phyloP scores from a whole-genome alignment of 2,113 vertebrate species.

The Trichomycterus rosablanca region DNA sequence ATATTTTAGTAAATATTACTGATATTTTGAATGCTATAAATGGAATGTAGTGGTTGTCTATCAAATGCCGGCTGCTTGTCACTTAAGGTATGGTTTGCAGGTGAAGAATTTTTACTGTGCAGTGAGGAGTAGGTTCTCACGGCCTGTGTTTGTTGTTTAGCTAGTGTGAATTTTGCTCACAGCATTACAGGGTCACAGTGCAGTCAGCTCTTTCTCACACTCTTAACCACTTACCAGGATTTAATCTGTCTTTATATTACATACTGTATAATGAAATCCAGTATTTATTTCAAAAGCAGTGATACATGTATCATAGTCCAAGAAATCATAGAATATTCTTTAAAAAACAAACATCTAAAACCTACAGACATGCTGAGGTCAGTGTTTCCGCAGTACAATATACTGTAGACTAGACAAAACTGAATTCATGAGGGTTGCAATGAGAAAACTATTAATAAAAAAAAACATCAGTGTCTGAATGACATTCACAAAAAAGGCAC shows the following conservation, averaged over 20 bases:
- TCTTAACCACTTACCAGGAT: not conserved
- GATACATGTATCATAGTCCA: constrained; percentile 6
- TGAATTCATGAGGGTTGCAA: no score
- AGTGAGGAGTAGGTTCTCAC: constrained; percentile 46
- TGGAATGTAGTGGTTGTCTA: constrained; percentile 35
- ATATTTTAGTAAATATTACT: not conserved
- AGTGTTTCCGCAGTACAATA: no score
- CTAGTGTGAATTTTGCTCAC: constrained; percentile 48
- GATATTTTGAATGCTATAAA: constrained; percentile 9
- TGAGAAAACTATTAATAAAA: no score
- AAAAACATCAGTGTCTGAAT: no score
- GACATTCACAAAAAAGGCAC: no score
- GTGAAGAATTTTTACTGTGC: constrained; percentile 47
- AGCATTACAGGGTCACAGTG: constrained; percentile 41
- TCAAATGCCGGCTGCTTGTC: constrained; percentile 39
- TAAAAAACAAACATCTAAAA: no score
- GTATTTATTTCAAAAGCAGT: not conserved
- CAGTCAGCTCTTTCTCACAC: constrained; percentile 44
- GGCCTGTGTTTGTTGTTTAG: constrained; percentile 48
- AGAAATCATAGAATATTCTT: no score
- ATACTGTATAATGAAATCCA: constrained; percentile 18
- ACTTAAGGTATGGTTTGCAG: constrained; percentile 30
- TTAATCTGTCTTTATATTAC: constrained; percentile 7
- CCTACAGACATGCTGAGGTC: no score
- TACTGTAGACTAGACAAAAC: no score